Base-by-base conservation (phyloP, 2,113 vertebrate species). In the Tachuris rubrigastra region DNA sequence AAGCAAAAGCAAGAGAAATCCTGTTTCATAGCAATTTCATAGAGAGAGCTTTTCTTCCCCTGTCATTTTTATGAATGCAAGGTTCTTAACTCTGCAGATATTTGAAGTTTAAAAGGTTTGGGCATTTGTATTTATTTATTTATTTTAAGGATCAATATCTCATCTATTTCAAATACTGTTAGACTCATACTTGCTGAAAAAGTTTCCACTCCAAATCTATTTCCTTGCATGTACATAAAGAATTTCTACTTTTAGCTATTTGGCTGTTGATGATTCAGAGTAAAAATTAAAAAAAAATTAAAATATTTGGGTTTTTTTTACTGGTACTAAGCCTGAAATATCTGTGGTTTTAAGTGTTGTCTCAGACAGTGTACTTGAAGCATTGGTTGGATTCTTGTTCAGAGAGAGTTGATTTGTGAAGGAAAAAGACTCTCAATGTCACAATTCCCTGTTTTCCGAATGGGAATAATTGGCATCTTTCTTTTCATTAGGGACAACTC, bases 271-370 rank as follows among this genome's bases (percentile, higher is more conserved):
- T 93, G 94, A 94, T 52, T 91, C 87, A 90, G 68, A 55, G 39
- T 22, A 78, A 92, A 85, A 94, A 93, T n/a, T n/a, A 93, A 94
- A 91, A 78, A 91, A 92, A 96, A 93, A 87, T 60, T 83, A 84
- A 93, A 93, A 93, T 92, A 90, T 19, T 46, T 46, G 19, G 4
- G 9, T 9, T 41, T 44, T n/a, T 52, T 53, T 58, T 67, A 69
- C 58, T 95, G 21, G 60, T 95, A n/a, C 33, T 53, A 89, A 85
- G 44, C 46, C 35, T 95, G 50, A 79, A 90, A 79, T 90, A 96
- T 21, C 39, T 87, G 42, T 60, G 53, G 30, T 95, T 93, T 93
- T 85, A 95, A 95, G 60, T 79, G n/a, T 30, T 87, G 31, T 79
- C 68, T 86, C 73, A 91, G 37, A 62, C 14, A 74, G 59, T 44